Evolutionary conservation across 2,113 vertebrate species (phyloP).

Genomic region (Phrynosoma blainvillii): DNA sequence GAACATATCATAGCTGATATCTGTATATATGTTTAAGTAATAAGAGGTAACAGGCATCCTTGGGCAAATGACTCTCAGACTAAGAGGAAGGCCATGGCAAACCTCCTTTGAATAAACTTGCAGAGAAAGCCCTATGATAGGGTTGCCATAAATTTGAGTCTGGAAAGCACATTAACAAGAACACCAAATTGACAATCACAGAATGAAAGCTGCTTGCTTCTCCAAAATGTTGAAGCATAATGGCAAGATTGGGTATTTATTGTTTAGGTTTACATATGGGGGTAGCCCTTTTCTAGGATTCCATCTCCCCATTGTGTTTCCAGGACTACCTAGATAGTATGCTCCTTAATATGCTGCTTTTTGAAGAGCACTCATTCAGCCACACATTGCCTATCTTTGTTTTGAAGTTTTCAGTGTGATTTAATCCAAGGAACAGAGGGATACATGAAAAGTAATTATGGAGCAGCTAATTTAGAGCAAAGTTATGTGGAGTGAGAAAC

Average conservation of each 20-base stretch:
- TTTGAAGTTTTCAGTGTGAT: background rate
- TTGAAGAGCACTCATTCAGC: background rate
- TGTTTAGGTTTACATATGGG: slow-evolving; percentile 29
- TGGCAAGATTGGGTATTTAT: background rate
- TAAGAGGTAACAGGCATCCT: slow-evolving; percentile 43
- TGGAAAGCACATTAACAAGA: too few species aligned
- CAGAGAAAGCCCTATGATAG: too few species aligned
- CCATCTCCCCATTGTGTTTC: background rate
- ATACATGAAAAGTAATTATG: background rate
- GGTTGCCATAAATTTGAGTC: too few species aligned
- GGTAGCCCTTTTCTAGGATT: background rate
- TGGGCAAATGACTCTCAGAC: too few species aligned
- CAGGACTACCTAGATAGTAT: too few species aligned
- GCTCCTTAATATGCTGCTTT: background rate
- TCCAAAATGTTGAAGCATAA: slow-evolving; percentile 56
- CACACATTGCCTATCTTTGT: background rate
- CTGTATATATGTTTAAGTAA: slow-evolving; percentile 58
- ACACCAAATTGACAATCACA: background rate
- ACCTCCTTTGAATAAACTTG: too few species aligned
- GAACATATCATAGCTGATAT: slow-evolving; percentile 52
- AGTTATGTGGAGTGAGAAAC: background rate
- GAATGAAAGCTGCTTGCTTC: slow-evolving; percentile 51
- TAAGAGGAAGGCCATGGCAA: too few species aligned
- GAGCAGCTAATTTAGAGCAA: background rate
- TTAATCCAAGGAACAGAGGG: background rate